These are phyloP conservation scores for Propithecus coquereli DNA, from an alignment of 2,113 vertebrate genomes.

Conservation along the genomic window DNA sequence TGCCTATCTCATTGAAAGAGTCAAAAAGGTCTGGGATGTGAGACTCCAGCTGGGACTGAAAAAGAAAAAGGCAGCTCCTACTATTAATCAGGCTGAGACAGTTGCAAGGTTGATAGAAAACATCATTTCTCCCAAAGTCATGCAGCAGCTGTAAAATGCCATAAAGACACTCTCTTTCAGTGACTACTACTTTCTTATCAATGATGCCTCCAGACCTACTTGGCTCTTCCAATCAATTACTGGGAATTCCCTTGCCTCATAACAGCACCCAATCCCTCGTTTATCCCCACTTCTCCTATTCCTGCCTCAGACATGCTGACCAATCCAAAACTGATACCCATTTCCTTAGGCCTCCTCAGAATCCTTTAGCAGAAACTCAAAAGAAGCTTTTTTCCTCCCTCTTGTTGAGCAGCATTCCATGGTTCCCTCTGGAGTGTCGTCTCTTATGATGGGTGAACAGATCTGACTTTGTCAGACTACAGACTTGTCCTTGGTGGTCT, in stretches of 20 bases:
- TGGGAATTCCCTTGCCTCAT: not conserved
- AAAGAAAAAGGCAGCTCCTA: not conserved
- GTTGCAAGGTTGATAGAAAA: not conserved
- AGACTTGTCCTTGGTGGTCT: not conserved
- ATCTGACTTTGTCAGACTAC: not conserved
- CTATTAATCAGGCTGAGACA: constrained; percentile 2
- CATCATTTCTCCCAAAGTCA: not conserved
- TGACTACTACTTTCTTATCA: constrained; percentile 24
- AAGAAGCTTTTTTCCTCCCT: not conserved
- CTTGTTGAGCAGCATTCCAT: not conserved
- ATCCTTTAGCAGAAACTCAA: not conserved
- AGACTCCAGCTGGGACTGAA: not conserved
- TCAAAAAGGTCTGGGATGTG: not conserved
- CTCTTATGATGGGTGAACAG: not conserved
- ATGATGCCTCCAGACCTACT: not conserved
- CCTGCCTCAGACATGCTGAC: not conserved
- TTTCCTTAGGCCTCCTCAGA: not conserved
- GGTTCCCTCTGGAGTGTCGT: not conserved
- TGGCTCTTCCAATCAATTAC: not conserved
- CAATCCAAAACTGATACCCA: not conserved
- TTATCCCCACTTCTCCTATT: not conserved
- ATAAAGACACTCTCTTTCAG: not conserved
- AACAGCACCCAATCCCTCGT: not conserved
- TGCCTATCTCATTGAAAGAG: not conserved
- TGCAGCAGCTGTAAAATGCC: not conserved